phyloP scores from a whole-genome alignment of 2,797 vertebrate species.

The Microctenopoma steveboyesi region DNA sequence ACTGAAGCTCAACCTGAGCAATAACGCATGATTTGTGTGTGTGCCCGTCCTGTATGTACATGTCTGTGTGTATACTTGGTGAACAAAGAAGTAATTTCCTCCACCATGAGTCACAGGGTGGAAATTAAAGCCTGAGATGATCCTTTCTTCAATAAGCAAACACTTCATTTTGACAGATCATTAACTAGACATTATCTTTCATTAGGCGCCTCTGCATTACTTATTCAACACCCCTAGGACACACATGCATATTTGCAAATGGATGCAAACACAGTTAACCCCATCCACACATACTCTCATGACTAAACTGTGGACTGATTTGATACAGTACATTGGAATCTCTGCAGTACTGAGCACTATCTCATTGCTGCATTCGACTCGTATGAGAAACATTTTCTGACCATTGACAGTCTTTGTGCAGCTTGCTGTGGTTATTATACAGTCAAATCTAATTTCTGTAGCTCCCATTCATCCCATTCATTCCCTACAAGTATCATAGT shows the following conservation, averaged over 20 bases:
- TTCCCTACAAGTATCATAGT: constrained; percentile 29
- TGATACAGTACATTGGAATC: constrained; percentile 24
- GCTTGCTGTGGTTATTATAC: constrained; percentile 9
- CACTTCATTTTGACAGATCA: constrained; percentile 82
- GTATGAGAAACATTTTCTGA: constrained; percentile 16
- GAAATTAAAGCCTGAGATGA: constrained; percentile 75
- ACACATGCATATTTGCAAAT: constrained; percentile 51
- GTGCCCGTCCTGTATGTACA: neutral
- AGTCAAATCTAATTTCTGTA: constrained; percentile 30
- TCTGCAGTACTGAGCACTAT: constrained; percentile 12
- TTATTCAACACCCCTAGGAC: constrained; percentile 73
- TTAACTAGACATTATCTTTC: constrained; percentile 82
- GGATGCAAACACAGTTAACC: constrained; percentile 28
- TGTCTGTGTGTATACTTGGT: constrained; percentile 19
- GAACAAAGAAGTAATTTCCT: constrained; percentile 63
- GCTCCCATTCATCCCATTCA: constrained; percentile 40
- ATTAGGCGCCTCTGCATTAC: constrained; percentile 77
- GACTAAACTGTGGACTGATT: constrained; percentile 22
- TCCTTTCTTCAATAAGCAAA: constrained; percentile 75
- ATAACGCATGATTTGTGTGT: constrained; percentile 25
- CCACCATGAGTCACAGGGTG: constrained; percentile 69
- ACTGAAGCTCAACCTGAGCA: constrained; percentile 40
- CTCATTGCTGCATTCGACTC: constrained; percentile 28
- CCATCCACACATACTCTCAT: neutral
- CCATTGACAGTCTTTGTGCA: neutral